Evolutionary conservation across 2,797 vertebrate genomes (phyloP), one percentile per base, ranked within the genome.

Genomic region (Pyrrhura leucotis): DNA sequence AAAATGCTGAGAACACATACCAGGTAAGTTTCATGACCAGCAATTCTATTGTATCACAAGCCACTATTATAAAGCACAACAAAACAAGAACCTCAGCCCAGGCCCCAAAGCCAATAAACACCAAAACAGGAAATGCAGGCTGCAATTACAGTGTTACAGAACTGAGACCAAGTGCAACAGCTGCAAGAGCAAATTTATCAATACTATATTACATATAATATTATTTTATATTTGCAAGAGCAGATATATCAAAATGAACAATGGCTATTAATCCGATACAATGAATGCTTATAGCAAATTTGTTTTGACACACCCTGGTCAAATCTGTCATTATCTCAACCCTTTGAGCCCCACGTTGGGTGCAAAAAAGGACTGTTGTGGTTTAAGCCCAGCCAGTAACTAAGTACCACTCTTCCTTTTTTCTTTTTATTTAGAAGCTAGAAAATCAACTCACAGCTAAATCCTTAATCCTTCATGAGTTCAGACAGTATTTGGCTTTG

Each of bases 371-470:
- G n/a, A 58, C n/a, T 35, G n/a, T 58, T 58, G 54, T 58, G 54
- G 54, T 35, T 58, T 58, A 58, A 58, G 35, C 54, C n/a, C 22
- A 58, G n/a, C n/a, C 14, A 3, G 54, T 58, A 35, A 58, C 54
- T 35, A 58, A 35, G n/a, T 58, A 58, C 21, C 54, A 35, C 21
- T 58, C n/a, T 58, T 58, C n/a, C 54, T 56, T 56, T 56, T 56
- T 54, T 33, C 15, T 56, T 56, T 5, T 89, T 45, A 25, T 62
- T 78, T 82, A 99, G 99, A 97, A 96, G 10, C 79, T 99, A 29
- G 97, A 98, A 95, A 98, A 97, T 90, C 98, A 98, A 62, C 96
- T 99, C 54, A 39, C 79, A 69, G 12, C 88, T 76, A 98, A 98
- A 75, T 95, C 84, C 25, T 95, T 94, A 54, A 97, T 92, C 29